Base-by-base conservation (phyloP, 2,113 vertebrate genomes). In the Bujurquina vittata region DNA sequence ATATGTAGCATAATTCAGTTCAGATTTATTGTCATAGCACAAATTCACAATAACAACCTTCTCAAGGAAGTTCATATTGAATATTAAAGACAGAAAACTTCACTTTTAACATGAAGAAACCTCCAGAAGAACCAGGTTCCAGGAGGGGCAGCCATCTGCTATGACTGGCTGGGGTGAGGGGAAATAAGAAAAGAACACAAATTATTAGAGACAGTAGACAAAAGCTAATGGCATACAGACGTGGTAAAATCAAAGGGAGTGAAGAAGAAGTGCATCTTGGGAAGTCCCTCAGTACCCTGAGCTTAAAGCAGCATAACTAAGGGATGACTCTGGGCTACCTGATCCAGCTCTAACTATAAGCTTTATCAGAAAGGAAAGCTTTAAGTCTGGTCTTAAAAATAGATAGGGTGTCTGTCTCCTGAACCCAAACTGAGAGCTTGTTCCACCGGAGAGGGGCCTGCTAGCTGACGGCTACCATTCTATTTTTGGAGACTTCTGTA, bases 351-450 rank as follows among this genome's bases (percentile, higher is more conserved):
- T 72, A 72, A 72, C 26, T 5, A 54, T 54, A 54, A 72, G 20
- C 67, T 54, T 72, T 72, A 72, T 72, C 46, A 72, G 18, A 72
- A 72, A 72, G 67, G 18, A 72, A 72, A 54, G 46, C 52, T 49
- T 72, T 72, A 33, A 72, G 17, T 10, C 31, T 72, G n/a, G 52
- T 72, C 18, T 54, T 72, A 54, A 72, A 72, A 54, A 20, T 54
- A 69, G 43, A 49, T 8, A 29, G 65, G 5, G 43, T 52, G 65
- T 69, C 65, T 69, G 43, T 69, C 65, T 69, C 43, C 35, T 37
- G 2, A 37, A 37, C 35, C 35, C 46, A 72, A 72, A 72, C 43
- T 52, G 52, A 52, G 67, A 54, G 67, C 46, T 72, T 10, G 65
- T 72, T 72, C 46, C 43, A 72, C 31, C 20, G 65, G 46, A 72